Conservation (phyloP, 2,888 invertebrate genomes). For the Drosophila flavopinicola region DNA sequence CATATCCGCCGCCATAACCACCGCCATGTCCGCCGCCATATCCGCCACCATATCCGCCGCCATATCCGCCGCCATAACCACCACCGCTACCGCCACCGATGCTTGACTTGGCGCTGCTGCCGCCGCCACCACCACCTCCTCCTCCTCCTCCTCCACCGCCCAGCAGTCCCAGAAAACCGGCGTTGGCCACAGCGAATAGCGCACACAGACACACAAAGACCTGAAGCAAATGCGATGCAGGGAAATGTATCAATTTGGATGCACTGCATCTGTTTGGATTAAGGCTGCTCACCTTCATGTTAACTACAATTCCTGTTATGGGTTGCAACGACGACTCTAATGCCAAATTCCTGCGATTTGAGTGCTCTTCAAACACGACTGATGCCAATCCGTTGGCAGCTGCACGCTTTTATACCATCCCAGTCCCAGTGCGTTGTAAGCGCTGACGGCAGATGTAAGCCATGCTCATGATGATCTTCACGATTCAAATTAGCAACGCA, state of each 20-base stretch:
- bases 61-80: conserved; percentile 28
- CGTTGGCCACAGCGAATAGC: conserved; percentile 74
- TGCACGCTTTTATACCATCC: conserved; percentile 69
- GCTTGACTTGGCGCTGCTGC: conserved; percentile 43
- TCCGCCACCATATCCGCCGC: conserved; percentile 39
- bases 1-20: conserved; percentile 26
- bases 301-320: conserved; percentile 57
- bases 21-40: conserved; percentile 38
- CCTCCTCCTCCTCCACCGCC: conserved; percentile 59
- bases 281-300: conserved; percentile 68
- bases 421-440: conserved; percentile 34
- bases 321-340: conserved; percentile 35
- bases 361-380: conserved; percentile 59
- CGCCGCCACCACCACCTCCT: conserved; percentile 33
- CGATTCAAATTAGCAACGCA: conserved; percentile 53
- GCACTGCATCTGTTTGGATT: not conserved
- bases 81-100: conserved; percentile 52
- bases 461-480: conserved; percentile 37
- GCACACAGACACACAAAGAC: conserved; percentile 76
- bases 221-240: conserved; percentile 30
- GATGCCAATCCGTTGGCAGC: conserved; percentile 50
- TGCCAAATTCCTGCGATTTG: conserved; percentile 37
- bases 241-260: not conserved
- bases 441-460: conserved; percentile 31
- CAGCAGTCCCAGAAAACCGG: conserved; percentile 69